Evolutionary conservation across 2,113 vertebrate genomes (phyloP).

Genomic region (Grallaria varia): DNA sequence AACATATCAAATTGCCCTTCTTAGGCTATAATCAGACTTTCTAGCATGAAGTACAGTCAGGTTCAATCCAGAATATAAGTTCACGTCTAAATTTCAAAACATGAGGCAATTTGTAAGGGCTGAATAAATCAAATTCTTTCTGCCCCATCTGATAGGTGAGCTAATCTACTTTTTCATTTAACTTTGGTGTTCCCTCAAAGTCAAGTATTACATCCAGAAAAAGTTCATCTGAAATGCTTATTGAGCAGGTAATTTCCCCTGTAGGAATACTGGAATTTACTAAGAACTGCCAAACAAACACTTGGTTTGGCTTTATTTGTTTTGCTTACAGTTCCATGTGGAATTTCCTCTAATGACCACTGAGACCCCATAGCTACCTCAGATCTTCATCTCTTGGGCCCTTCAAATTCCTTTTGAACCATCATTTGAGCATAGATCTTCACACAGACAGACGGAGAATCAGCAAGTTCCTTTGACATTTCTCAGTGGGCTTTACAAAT

Average conservation of each 20-base stretch:
- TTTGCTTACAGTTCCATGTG: background rate
- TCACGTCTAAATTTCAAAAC: background rate
- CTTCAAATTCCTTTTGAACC: background rate
- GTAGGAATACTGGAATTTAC: background rate
- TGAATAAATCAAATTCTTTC: background rate
- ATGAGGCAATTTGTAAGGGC: background rate
- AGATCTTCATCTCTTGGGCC: background rate
- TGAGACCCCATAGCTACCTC: background rate
- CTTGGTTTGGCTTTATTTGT: background rate
- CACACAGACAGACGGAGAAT: background rate
- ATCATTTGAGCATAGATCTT: background rate
- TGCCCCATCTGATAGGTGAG: background rate
- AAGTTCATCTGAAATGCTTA: background rate
- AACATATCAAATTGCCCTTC: background rate
- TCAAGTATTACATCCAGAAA: background rate
- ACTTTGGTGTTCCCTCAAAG: background rate
- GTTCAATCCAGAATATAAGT: background rate
- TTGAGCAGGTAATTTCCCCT: background rate
- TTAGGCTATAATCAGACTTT: background rate
- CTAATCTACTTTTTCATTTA: background rate
- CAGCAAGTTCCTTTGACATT: background rate
- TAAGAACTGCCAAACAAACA: background rate
- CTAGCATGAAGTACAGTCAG: background rate
- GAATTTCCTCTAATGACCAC: background rate
- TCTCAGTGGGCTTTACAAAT: background rate